phyloP scores from a whole-genome alignment of 2,113 vertebrate species.

The Narcine bancroftii region DNA sequence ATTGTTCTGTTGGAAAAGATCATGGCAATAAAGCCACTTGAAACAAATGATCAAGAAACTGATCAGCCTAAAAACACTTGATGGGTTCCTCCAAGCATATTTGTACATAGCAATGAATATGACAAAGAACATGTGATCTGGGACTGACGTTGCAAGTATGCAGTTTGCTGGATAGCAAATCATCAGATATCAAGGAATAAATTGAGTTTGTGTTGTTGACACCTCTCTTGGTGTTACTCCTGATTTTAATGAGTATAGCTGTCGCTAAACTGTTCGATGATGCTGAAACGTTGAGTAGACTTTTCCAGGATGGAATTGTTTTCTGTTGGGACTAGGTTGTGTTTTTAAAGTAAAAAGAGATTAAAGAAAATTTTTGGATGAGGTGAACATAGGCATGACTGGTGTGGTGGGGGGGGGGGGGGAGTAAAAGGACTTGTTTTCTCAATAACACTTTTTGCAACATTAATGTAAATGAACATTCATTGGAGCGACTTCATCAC shows the following conservation, averaged over 20 bases:
- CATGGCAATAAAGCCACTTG: too few relatives aligned
- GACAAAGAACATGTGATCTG: too few relatives aligned
- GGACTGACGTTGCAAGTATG: not conserved
- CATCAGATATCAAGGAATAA: not conserved
- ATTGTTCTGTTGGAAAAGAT: too few relatives aligned
- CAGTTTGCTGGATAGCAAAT: not conserved
- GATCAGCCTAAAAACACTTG: too few relatives aligned
- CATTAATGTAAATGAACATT: too few relatives aligned
- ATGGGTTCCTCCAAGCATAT: too few relatives aligned
- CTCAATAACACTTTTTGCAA: too few relatives aligned
- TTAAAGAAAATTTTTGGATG: not conserved
- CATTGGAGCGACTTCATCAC: too few relatives aligned
- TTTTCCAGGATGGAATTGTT: not conserved
- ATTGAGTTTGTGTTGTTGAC: not conserved
- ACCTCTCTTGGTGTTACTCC: not conserved
- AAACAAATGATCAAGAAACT: too few relatives aligned
- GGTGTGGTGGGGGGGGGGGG: too few relatives aligned
- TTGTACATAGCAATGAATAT: too few relatives aligned
- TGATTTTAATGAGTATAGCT: not conserved
- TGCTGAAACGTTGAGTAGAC: not conserved
- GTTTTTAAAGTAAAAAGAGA: not conserved
- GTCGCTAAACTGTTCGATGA: not conserved
- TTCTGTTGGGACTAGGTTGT: not conserved
- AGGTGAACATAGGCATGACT: not conserved
- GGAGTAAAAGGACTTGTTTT: not conserved